Evolutionary conservation across 2,888 invertebrate genomes (phyloP).

Genomic region (Cyaniris semiargus): DNA sequence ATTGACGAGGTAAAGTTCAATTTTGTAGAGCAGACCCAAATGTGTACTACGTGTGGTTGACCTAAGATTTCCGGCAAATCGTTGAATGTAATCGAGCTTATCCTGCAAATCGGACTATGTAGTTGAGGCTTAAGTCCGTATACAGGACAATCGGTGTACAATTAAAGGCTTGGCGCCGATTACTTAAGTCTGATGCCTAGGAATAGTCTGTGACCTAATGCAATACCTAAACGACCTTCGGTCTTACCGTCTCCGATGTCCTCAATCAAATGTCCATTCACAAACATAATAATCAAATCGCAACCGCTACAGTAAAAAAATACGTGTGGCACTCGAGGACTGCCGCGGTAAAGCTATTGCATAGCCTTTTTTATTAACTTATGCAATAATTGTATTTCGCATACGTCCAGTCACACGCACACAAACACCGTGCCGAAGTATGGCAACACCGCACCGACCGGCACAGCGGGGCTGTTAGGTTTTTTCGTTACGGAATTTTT

Average conservation of each 20-base stretch:
- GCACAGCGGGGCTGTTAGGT: no score
- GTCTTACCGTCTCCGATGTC: not conserved
- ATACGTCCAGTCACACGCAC: no score
- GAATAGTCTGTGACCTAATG: not conserved
- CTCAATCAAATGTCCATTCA: not conserved
- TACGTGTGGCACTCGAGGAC: no score
- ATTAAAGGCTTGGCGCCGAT: not conserved
- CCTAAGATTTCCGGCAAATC: conserved; percentile 1
- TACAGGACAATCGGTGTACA: not conserved
- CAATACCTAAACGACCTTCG: not conserved
- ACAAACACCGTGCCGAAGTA: no score
- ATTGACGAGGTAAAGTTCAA: not conserved
- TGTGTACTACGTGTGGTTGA: conserved; percentile 12
- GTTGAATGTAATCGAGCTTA: not conserved
- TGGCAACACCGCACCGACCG: no score
- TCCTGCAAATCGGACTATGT: not conserved
- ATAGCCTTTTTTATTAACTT: not conserved
- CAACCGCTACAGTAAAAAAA: no score
- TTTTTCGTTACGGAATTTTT: no score
- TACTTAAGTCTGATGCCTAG: not conserved
- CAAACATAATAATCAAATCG: no score
- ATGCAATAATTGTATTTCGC: not conserved
- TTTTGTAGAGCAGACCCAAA: not conserved
- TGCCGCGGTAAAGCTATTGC: no score
- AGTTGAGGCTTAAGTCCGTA: not conserved